Conservation (phyloP, 35 echinoderm and acorn worm species). For the Lytechinus pictus region DNA sequence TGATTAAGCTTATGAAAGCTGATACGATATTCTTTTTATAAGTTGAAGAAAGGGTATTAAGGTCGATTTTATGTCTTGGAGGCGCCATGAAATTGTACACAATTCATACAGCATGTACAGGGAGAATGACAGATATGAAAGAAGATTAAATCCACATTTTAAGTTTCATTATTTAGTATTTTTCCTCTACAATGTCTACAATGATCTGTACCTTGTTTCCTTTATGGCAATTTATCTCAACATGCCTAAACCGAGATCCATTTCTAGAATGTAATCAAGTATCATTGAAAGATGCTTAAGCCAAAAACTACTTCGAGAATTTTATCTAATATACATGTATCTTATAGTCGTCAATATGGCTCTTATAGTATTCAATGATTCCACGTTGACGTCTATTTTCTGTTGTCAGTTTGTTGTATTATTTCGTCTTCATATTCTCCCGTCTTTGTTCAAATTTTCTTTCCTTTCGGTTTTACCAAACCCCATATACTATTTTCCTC, state of each 20-base stretch:
- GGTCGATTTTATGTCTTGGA: not conserved
- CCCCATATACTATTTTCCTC: too few species aligned
- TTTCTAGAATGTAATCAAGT: not conserved
- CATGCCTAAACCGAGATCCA: not conserved
- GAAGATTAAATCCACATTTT: not conserved
- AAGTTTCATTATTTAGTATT: not conserved
- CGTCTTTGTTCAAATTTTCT: too few species aligned
- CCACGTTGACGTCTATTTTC: too few species aligned
- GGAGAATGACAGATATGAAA: not conserved
- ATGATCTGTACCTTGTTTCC: not conserved
- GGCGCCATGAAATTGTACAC: not conserved
- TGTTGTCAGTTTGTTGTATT: too few species aligned
- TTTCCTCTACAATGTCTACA: not conserved
- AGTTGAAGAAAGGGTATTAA: not conserved
- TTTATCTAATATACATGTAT: too few species aligned
- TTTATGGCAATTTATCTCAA: not conserved
- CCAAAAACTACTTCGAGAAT: too few species aligned
- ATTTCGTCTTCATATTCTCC: too few species aligned
- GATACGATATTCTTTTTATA: not conserved
- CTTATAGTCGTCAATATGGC: too few species aligned
- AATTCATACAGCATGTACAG: not conserved
- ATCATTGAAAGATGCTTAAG: too few species aligned
- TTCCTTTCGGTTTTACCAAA: too few species aligned
- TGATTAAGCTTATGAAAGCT: not conserved
- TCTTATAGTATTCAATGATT: too few species aligned